Evolutionary conservation across 1,140 invertebrate genomes (phyloP), one percentile per base, ranked within the genome.

Genomic region (Formica selysi): DNA sequence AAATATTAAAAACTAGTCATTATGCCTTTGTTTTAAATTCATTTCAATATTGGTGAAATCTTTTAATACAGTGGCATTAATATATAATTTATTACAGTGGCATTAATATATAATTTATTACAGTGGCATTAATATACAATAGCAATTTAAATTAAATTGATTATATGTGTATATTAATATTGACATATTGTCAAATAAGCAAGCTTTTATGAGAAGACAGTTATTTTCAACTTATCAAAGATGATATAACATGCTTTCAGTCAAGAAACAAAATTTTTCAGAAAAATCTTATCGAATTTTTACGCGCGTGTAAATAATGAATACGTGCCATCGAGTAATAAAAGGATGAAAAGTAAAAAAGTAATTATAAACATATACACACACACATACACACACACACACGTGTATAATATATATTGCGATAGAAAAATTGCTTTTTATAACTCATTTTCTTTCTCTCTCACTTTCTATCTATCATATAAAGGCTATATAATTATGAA

Each of bases 211-310:
- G 3, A 1, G 2, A 32, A 48, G 8, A 13, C 13, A n/a, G 36
- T 76, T 59, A 38, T 29, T 76, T 76, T 76, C 54, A 76, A 61
- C 0, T 32, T 64, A 64, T 64, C 61, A 36, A 7, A 36, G 38
- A 7, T 26, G 13, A 71, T 70, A 57, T 54, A 79, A 79, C 44
- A 26, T 8, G 11, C 22, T 38, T 78, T 32, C 41, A 51, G 11
- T 78, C 22, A 54, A 57, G 6, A 26, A 81, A 59, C 32, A 8
- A 29, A 61, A 80, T 68, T 57, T 71, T 48, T 79, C 44, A 6
- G 22, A 80, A 65, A 0, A 44, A 70, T 48, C 38, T 71, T 81
- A 71, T 81, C 26, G 44, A 81, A 57, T 41, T 78, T 44, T 48
- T 29, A 3, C 19, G 32, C 61, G 5, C 3, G 11, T n/a, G 16